phyloP scores from a whole-genome alignment of 2,888 invertebrate genomes.

The Tetanocera ferruginea region DNA sequence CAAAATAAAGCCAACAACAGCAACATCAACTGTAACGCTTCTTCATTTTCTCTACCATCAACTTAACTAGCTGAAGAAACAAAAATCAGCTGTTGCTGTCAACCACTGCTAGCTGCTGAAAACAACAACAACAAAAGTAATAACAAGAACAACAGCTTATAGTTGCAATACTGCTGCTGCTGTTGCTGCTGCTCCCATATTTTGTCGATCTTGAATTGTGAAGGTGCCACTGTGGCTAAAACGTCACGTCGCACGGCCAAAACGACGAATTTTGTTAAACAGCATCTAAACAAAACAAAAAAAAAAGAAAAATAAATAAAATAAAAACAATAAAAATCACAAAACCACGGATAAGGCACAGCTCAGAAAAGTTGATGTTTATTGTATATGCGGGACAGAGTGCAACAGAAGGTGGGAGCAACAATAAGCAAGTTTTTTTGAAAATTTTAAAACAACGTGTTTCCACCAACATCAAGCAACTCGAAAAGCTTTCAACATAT shows the following conservation, averaged over 20 bases:
- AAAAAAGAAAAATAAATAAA: too few relatives aligned
- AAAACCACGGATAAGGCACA: background rate
- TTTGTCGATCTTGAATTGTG: slow-evolving; percentile 21
- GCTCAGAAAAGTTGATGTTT: background rate
- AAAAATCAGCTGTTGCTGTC: slow-evolving; percentile 22
- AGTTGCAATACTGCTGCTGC: background rate
- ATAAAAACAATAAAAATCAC: too few relatives aligned
- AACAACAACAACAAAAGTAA: background rate
- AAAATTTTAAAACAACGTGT: background rate
- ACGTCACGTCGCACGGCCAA: slow-evolving; percentile 45
- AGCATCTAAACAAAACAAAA: slow-evolving; percentile 1
- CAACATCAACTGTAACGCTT: slow-evolving; percentile 19
- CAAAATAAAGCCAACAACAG: slow-evolving; percentile 38
- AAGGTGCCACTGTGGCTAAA: slow-evolving; percentile 30
- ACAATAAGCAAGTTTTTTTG: background rate
- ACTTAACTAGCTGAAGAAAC: background rate
- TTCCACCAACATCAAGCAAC: background rate
- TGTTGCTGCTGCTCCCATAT: slow-evolving; percentile 35
- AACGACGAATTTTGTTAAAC: slow-evolving; percentile 1
- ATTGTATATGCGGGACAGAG: too few relatives aligned
- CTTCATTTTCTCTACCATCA: background rate
- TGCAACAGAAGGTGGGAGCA: background rate
- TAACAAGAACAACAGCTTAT: background rate
- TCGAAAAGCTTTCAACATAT: background rate
- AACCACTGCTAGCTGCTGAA: background rate